These are phyloP conservation scores for Montipora capricornis DNA, from an alignment of 64 coral and sea anemone species.

Conservation along the genomic window DNA sequence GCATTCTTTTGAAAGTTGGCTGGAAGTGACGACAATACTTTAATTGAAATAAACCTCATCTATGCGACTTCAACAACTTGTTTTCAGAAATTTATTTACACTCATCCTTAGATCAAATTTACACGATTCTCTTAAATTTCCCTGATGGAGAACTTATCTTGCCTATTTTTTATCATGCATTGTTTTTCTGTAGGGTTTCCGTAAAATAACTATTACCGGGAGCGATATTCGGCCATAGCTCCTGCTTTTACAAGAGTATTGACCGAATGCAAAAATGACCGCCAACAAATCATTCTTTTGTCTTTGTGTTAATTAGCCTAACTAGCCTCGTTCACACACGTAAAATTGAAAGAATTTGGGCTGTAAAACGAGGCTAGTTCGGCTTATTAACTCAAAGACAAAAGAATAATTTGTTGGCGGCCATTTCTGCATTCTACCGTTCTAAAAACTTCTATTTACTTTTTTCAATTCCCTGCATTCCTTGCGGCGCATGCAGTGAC, in stretches of 20 bases:
- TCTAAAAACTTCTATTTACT: neutral
- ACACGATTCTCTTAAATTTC: conserved; percentile 3
- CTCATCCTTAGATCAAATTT: conserved; percentile 41
- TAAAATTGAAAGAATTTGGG: too few species aligned
- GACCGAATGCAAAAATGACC: neutral
- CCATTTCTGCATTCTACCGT: neutral
- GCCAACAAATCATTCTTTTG: too few species aligned
- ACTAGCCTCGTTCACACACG: too few species aligned
- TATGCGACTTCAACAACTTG: neutral
- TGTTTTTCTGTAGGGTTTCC: neutral
- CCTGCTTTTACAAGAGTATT: neutral
- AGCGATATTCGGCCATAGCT: neutral
- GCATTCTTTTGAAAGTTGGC: neutral
- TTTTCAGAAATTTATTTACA: conserved; percentile 67
- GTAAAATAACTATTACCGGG: neutral
- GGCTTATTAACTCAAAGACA: too few species aligned
- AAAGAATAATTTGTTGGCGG: too few species aligned
- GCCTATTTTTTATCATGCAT: neutral
- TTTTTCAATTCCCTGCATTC: conserved; percentile 14
- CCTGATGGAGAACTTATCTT: neutral
- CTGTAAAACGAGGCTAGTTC: too few species aligned
- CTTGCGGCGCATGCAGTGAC: conserved; percentile 8
- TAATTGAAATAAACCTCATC: neutral
- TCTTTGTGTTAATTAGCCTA: too few species aligned
- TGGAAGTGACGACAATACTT: neutral